These are phyloP conservation scores for Heliconius himera DNA, from an alignment of 1,140 invertebrate species.

Conservation along the genomic window DNA sequence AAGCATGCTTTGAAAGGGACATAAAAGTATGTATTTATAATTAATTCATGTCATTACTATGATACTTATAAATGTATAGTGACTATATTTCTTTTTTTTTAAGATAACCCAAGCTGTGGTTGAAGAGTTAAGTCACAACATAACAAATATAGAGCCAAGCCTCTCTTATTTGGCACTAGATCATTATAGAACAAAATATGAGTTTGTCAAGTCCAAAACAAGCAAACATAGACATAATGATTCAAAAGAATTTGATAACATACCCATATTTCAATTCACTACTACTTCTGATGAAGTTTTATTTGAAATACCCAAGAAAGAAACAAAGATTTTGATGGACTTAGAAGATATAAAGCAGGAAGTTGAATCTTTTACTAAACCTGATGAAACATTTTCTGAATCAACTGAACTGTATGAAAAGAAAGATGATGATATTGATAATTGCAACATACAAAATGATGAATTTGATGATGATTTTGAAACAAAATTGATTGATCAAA, in stretches of 20 bases:
- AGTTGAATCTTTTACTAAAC: conserved; percentile 12
- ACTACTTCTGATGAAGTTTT: conserved; percentile 48
- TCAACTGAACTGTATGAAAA: conserved; percentile 24
- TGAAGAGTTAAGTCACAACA: conserved; percentile 47
- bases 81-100: conserved; percentile 19
- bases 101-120: conserved; percentile 58
- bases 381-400: conserved; percentile 16
- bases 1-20: conserved; percentile 52
- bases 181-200: conserved; percentile 51
- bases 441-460: conserved; percentile 42
- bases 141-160: conserved; percentile 50
- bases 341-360: conserved; percentile 29
- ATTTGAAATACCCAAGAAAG: conserved; percentile 40
- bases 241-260: conserved; percentile 39
- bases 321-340: conserved; percentile 14
- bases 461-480: conserved; percentile 26
- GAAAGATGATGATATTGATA: conserved; percentile 38
- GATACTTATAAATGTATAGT: background rate
- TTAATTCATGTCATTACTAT: background rate
- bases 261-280: conserved; percentile 54
- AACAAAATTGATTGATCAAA: conserved; percentile 34
- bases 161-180: conserved; percentile 52
- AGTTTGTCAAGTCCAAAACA: conserved; percentile 62
- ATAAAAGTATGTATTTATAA: conserved; percentile 52
- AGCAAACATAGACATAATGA: conserved; percentile 44